phyloP scores from a whole-genome alignment of 2,797 vertebrate species.

The Australoheros facetus region DNA sequence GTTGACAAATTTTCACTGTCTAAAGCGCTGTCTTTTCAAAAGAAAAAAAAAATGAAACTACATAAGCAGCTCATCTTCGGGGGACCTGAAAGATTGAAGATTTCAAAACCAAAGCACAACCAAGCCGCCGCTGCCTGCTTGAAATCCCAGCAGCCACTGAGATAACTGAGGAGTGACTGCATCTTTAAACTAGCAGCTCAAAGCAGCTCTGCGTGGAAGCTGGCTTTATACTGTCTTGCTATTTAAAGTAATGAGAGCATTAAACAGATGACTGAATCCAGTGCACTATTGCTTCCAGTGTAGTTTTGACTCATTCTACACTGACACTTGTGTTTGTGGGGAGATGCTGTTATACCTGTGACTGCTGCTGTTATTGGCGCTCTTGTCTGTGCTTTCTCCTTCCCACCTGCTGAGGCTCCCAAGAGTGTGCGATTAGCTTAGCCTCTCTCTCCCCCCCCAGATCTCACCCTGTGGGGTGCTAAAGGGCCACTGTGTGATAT shows the following conservation, averaged over 20 bases:
- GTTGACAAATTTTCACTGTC: not conserved
- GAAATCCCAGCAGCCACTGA: not conserved
- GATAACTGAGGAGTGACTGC: not conserved
- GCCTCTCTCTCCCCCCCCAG: constrained; percentile 57
- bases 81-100: not conserved
- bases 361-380: constrained; percentile 36
- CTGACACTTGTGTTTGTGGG: constrained; percentile 10
- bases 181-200: not conserved
- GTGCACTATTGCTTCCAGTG: constrained; percentile 14
- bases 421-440: constrained; percentile 66
- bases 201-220: not conserved
- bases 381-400: constrained; percentile 28
- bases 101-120: not conserved
- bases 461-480: constrained; percentile 59
- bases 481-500: constrained; percentile 69
- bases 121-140: not conserved
- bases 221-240: not conserved
- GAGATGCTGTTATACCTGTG: constrained; percentile 24
- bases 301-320: constrained; percentile 10
- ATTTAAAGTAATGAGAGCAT: not conserved
- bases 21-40: not conserved
- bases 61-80: not conserved
- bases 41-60: not conserved
- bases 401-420: constrained; percentile 61
- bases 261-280: constrained; percentile 19